Conservation (phyloP, 2,888 invertebrate genomes). For the Leucophenga maculata region DNA sequence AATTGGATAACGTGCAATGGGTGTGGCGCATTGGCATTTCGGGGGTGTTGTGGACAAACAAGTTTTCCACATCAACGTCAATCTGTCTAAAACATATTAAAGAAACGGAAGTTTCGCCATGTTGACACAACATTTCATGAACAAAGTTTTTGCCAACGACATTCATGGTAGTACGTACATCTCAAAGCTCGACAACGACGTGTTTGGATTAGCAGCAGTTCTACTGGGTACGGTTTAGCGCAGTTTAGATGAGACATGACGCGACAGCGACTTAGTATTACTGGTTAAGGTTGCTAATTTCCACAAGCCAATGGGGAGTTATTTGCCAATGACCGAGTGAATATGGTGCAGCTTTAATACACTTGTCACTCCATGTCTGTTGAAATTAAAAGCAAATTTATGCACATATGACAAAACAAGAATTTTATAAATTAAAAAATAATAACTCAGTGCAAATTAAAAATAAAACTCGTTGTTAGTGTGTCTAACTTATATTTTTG, state of each 20-base stretch:
- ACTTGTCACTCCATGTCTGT: slow-evolving; percentile 15
- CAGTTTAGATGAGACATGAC: slow-evolving; percentile 24
- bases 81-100: slow-evolving; percentile 68
- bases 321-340: slow-evolving; percentile 27
- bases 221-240: slow-evolving; percentile 35
- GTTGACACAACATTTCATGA: slow-evolving; percentile 63
- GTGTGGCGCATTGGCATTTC: slow-evolving; percentile 12
- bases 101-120: slow-evolving; percentile 65
- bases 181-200: slow-evolving; percentile 46
- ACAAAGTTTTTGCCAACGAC: slow-evolving; percentile 48
- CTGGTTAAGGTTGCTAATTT: slow-evolving; percentile 25
- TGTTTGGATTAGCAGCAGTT: slow-evolving; percentile 48
- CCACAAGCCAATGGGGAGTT: slow-evolving; percentile 32
- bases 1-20: slow-evolving; percentile 17
- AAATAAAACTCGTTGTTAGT: background rate
- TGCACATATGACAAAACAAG: no score
- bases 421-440: slow-evolving; percentile 5
- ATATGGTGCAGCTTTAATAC: background rate
- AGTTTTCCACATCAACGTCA: slow-evolving; percentile 68
- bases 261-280: background rate
- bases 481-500: background rate
- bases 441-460: background rate
- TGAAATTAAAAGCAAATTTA: slow-evolving; percentile 45
- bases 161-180: slow-evolving; percentile 47
- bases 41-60: slow-evolving; percentile 51